Conservation (phyloP, 2,797 vertebrate species). For the Clarias fuscus region DNA sequence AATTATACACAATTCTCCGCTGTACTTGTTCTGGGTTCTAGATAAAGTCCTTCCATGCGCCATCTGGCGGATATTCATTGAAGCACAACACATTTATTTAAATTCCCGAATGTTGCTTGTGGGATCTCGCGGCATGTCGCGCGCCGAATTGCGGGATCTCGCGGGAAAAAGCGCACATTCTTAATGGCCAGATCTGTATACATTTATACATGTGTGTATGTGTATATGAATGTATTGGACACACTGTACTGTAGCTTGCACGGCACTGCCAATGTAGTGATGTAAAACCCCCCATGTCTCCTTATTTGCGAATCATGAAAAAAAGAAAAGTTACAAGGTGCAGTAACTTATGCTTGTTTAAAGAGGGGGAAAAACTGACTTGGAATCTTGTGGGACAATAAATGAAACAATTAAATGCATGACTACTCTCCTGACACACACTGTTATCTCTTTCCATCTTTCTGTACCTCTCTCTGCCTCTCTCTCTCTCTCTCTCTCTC, state of each 20-base stretch:
- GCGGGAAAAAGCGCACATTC: too few species aligned
- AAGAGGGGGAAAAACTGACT: background rate
- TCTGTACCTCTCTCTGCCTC: constrained; percentile 2
- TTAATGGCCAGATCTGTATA: too few species aligned
- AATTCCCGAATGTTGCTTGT: too few species aligned
- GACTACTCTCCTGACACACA: constrained; percentile 6
- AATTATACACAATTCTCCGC: too few species aligned
- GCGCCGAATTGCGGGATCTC: too few species aligned
- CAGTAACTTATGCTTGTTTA: background rate
- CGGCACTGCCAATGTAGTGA: background rate
- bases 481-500: background rate
- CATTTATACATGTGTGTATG: too few species aligned
- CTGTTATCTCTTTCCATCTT: constrained; percentile 7
- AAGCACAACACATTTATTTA: too few species aligned
- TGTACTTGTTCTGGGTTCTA: too few species aligned
- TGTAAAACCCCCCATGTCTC: background rate
- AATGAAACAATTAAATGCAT: constrained; percentile 32
- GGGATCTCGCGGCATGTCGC: too few species aligned
- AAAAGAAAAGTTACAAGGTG: background rate
- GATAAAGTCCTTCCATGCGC: too few species aligned
- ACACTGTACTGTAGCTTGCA: background rate
- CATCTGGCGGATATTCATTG: too few species aligned
- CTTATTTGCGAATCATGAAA: background rate
- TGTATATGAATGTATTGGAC: too few species aligned
- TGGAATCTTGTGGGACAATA: background rate